Conservation (phyloP, 92 coral and sea anemone genomes). For the Zoanthus solanderi region DNA sequence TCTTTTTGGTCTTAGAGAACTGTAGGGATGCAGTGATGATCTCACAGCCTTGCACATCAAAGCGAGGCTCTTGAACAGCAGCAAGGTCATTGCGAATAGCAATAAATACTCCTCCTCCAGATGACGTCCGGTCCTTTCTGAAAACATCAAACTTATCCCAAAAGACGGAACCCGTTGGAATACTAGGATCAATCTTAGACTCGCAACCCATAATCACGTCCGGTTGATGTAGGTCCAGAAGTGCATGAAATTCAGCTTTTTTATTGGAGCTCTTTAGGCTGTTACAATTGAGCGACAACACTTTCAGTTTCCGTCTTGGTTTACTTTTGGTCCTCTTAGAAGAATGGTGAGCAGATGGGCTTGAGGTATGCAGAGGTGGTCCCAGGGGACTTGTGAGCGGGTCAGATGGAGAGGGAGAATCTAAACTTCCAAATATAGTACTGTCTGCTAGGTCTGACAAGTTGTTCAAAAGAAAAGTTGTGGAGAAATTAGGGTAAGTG, state of each 20-base stretch:
- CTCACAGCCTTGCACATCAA: constrained; percentile 43
- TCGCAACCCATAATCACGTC: too few species aligned
- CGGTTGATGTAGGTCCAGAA: constrained; percentile 17
- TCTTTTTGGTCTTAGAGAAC: constrained; percentile 50
- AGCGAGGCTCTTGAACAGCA: constrained; percentile 36
- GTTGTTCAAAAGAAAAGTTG: constrained; percentile 35
- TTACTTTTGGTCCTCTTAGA: constrained; percentile 9
- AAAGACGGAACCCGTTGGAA: too few species aligned
- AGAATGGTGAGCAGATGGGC: background rate
- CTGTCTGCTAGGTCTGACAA: constrained; percentile 10
- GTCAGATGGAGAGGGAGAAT: background rate
- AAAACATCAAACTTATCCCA: background rate
- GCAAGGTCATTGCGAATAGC: constrained; percentile 39
- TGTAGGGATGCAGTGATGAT: constrained; percentile 47
- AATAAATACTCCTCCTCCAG: constrained; percentile 42
- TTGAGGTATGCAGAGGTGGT: constrained; percentile 23
- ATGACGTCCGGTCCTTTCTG: constrained; percentile 6
- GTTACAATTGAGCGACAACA: constrained; percentile 10
- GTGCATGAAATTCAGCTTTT: constrained; percentile 14
- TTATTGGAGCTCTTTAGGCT: constrained; percentile 6
- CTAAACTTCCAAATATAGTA: background rate
- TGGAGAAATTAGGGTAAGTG: constrained; percentile 46
- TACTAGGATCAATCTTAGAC: too few species aligned
- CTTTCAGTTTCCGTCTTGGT: constrained; percentile 30
- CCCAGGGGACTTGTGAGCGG: constrained; percentile 12